Percentiles rank a stretch among this genome's conserved stretches.
These are phyloP conservation scores for Hydrocynus forskahlii DNA, from an alignment of 2,797 vertebrate species.

Conservation along the genomic window DNA sequence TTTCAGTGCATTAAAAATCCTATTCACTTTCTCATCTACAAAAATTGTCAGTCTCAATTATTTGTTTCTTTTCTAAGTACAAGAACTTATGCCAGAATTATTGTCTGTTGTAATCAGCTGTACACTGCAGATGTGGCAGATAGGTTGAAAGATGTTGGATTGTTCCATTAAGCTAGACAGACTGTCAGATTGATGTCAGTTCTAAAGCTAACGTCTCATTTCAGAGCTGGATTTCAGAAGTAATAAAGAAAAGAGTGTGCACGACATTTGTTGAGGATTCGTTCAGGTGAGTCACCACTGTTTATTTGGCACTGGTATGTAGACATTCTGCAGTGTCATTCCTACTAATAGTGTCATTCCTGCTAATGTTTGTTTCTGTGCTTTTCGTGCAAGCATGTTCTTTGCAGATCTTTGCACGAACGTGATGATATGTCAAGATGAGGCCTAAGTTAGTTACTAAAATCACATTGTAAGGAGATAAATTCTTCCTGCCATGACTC, in stretches of 20 bases:
- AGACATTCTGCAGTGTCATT: not conserved
- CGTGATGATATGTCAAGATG: not conserved
- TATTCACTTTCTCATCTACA: no score
- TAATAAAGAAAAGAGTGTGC: conserved; percentile 88
- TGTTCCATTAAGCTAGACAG: not conserved
- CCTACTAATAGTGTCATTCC: no score
- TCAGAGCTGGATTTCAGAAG: conserved; percentile 87
- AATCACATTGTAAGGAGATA: not conserved
- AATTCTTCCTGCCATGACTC: not conserved
- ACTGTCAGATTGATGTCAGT: not conserved
- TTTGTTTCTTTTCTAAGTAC: no score
- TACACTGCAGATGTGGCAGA: no score
- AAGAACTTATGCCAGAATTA: no score
- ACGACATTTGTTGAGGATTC: conserved; percentile 86
- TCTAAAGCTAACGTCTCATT: conserved; percentile 48
- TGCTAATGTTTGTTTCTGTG: not conserved
- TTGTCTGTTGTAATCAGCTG: no score
- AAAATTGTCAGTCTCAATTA: no score
- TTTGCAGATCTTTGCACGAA: not conserved
- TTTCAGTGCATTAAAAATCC: no score
- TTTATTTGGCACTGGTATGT: not conserved
- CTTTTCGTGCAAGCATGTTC: not conserved
- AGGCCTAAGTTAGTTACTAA: not conserved
- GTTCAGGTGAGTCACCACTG: conserved; percentile 67
- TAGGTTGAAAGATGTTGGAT: no score